Base-by-base conservation (phyloP, 2,113 vertebrate genomes). In the Meleagris gallopavo region DNA sequence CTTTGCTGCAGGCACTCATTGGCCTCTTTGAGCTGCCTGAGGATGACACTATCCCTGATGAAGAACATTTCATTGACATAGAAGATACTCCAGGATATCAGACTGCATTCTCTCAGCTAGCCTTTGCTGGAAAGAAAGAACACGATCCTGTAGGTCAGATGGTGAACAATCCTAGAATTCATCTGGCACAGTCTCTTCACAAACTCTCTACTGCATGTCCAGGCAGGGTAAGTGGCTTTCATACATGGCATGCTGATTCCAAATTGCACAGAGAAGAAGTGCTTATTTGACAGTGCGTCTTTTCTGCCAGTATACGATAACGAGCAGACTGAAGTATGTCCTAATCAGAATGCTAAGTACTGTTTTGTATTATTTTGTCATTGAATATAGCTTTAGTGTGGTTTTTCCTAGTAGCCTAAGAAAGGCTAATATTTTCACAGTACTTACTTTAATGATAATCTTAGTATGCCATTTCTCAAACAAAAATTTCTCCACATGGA, bases 51-150 rank as follows among this genome's bases (percentile, higher is more conserved):
- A 99, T 99, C 95, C 99, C 99, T 6, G 99, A 99, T 7, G 99
- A 99, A 62, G 99, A 99, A 29, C 99, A 99, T 95, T 99, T 99
- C 96, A 99, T 99, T 64, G 99, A 99, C 97, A 99, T 99, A 8
- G 99, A 99, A 93, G 99, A 99, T 90, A 98, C 99, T 3, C 99
- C 99, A 2, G 99, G 99, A 10, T 99, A 99, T 89, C 99, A 99
- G 97, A 99, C 99, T 2, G 99, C 99, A 1, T 99, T 99, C 97
- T 99, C 99, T 36, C 99, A 99, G 69, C 96, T 99, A 17, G 99
- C 99, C 50, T 99, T 99, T 81, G 99, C 99, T 21, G 99, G 99
- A 9, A 99, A 98, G 86, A 99, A 99, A 82, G 99, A 99, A 46
- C 99, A 99, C 0, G 99, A 99, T 90, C 99, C 99, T 10, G 99